Evolutionary conservation across 2,797 vertebrate species (phyloP).

Genomic region (Myiotriccus ornatus): DNA sequence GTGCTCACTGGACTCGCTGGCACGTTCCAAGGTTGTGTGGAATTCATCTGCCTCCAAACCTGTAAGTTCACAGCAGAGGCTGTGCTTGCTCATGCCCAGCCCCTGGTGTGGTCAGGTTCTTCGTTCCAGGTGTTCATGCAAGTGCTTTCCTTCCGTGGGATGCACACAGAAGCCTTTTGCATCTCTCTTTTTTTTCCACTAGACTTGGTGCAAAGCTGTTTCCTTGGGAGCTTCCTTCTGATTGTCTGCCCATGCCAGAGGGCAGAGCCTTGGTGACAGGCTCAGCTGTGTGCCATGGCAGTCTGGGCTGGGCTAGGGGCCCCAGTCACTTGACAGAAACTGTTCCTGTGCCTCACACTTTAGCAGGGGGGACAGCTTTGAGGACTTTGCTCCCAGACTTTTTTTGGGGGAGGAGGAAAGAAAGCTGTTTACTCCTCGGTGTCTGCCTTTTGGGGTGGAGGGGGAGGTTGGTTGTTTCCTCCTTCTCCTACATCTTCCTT

Average conservation of each 20-base stretch:
- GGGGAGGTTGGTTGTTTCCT: background rate
- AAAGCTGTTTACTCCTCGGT: background rate
- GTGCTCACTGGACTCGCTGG: background rate
- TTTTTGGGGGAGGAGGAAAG: background rate
- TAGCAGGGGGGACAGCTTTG: background rate
- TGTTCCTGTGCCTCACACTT: background rate
- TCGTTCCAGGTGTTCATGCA: constrained; percentile 5
- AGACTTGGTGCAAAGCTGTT: background rate
- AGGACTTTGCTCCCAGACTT: background rate
- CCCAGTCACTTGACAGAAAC: background rate
- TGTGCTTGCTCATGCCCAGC: background rate
- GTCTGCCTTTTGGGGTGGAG: background rate
- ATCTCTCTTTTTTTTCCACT: background rate
- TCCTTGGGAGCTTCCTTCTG: background rate
- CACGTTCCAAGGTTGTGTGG: background rate
- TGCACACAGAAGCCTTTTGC: rapidly evolving
- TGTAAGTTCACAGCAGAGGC: background rate
- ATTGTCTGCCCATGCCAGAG: background rate
- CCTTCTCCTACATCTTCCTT: background rate
- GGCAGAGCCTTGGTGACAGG: background rate
- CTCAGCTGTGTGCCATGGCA: rapidly evolving
- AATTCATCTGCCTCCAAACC: background rate
- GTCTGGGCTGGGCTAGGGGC: background rate
- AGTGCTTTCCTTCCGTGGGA: background rate
- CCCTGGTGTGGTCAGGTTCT: background rate